Percentiles rank a stretch among this genome's conserved stretches.
phyloP scores from a whole-genome alignment of 2,888 invertebrate species.

The Apomyelois bistriatella region DNA sequence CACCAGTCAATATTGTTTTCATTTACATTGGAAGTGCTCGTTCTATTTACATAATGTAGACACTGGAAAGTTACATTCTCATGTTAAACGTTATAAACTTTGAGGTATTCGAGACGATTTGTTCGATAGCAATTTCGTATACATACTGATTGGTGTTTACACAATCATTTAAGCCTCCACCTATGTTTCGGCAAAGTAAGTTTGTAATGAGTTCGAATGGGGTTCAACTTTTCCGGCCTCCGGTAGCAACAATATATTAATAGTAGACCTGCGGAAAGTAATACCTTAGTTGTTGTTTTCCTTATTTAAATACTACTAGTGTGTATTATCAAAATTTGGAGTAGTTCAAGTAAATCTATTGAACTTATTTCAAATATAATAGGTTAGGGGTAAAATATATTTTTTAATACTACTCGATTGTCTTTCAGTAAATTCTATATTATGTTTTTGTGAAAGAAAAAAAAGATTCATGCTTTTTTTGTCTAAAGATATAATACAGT shows the following conservation, averaged over 20 bases:
- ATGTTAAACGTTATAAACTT: constrained; percentile 12
- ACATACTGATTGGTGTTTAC: constrained; percentile 24
- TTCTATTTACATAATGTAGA: constrained; percentile 11
- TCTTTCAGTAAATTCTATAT: no score
- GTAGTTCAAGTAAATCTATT: no score
- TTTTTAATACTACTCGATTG: no score
- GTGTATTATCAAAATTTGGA: no score
- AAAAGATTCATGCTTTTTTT: no score
- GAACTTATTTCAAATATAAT: no score
- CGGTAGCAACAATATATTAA: background rate
- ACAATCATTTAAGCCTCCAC: constrained; percentile 19
- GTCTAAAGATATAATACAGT: no score
- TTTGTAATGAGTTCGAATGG: constrained; percentile 25
- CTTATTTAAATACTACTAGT: constrained; percentile 2
- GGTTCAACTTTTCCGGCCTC: constrained; percentile 10
- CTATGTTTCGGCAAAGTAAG: constrained; percentile 20
- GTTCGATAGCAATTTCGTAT: constrained; percentile 18
- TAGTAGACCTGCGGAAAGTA: background rate
- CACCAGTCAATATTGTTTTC: constrained; percentile 20
- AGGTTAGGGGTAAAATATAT: no score
- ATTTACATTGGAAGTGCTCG: constrained; percentile 9
- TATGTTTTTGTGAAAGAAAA: no score
- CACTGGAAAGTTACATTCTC: constrained; percentile 7
- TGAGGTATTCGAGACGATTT: constrained; percentile 17
- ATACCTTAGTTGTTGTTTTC: background rate